Evolutionary conservation across 2,888 invertebrate genomes (phyloP), one percentile per base, ranked within the genome.

Genomic region (Cylloceria caligata): DNA sequence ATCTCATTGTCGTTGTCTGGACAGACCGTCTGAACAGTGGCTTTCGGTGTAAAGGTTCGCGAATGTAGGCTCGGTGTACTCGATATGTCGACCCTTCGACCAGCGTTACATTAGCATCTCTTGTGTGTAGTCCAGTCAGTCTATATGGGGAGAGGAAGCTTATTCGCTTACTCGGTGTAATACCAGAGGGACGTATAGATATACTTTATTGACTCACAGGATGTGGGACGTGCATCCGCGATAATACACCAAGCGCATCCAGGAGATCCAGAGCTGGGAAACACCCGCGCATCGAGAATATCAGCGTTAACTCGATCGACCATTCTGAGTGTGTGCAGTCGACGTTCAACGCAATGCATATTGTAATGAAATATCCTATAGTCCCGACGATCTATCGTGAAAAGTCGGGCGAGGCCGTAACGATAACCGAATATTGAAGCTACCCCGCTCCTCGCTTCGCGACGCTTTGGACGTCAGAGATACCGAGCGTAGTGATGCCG

Each of bases 141-240:
- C 60, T 47, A 57, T 39, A 27, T n/a, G 55, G 64, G 68, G 57
- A 34, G 76, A 45, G 72, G 21, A 52, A 30, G 68, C 62, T 77
- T 77, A 81, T 81, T 73, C 76, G 68, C 68, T 81, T 77, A 77
- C 45, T 78, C 78, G 69, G 49, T 21, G 74, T 49, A 60, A 71
- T 60, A 62, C 42, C 69, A 75, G 68, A 77, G 81, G 77, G 65
- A 49, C 60, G 69, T 79, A 82, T 79, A 82, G 65, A 74, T 78
- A 64, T 65, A 60, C 47, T 81, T 36, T n/a, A 82, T 79, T 82
- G 82, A 82, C 64, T 82, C 82, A 82, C 78, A 82, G 82, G 82
- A 82, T 79, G 82, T 75, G 78, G 78, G 78, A 82, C 42, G 81
- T 60, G 24, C 81, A 79, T 81, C 82, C 71, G 78, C 49, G 82